Conservation (phyloP, 2,797 vertebrate species). For the Platalea minor region DNA sequence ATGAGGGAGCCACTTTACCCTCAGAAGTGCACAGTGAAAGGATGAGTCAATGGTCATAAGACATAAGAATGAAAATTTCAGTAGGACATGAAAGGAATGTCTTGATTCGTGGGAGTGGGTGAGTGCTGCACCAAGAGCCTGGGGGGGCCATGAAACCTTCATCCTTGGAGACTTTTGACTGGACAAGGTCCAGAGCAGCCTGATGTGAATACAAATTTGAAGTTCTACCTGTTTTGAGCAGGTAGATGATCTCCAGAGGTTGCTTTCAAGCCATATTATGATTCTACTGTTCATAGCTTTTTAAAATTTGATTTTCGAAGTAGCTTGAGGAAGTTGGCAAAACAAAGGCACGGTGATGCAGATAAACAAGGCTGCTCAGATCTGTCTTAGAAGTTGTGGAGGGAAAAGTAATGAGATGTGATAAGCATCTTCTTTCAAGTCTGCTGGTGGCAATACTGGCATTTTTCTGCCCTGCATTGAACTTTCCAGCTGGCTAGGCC, state of each 20-base stretch:
- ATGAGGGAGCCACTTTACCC: not conserved
- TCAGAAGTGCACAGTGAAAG: not conserved
- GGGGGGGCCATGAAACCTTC: not conserved
- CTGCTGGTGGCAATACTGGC: not conserved
- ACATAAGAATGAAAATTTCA: not conserved
- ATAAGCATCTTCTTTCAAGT: not conserved
- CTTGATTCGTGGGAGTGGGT: not conserved
- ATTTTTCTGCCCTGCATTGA: not conserved
- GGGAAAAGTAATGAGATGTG: not conserved
- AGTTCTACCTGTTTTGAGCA: not conserved
- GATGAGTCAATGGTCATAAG: not conserved
- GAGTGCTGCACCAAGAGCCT: not conserved
- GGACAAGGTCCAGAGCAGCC: not conserved
- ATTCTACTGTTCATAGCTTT: not conserved
- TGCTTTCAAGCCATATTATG: not conserved
- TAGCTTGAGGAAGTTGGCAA: not conserved
- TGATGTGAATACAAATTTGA: not conserved
- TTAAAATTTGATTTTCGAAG: not conserved
- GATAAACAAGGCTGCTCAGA: not conserved
- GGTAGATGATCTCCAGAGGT: not conserved
- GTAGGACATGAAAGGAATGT: not conserved
- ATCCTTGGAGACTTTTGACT: not conserved
- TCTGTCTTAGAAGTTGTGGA: not conserved
- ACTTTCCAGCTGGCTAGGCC: not conserved
- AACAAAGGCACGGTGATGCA: not conserved